Conservation (phyloP, 2,113 vertebrate species). For the Perca schrenkii region DNA sequence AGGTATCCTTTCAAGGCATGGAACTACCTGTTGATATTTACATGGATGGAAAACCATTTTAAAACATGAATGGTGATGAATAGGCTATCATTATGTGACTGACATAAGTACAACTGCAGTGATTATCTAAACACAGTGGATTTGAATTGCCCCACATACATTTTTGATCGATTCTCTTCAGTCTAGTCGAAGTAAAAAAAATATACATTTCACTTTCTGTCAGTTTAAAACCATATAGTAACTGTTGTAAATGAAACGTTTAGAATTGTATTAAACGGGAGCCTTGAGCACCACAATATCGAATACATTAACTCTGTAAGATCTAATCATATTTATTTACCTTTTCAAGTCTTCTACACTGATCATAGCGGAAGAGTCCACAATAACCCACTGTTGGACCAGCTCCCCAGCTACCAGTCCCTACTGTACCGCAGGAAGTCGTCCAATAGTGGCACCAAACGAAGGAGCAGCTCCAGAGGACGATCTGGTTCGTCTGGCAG, state of each 20-base stretch:
- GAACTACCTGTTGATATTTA: background rate
- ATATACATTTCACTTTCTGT: background rate
- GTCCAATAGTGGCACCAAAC: constrained; percentile 28
- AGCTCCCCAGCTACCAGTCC: constrained; percentile 93
- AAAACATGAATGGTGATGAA: background rate
- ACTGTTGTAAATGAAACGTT: background rate
- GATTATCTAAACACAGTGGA: background rate
- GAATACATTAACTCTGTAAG: background rate
- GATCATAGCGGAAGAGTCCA: constrained; percentile 62
- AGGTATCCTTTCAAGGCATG: background rate
- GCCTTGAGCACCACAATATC: background rate
- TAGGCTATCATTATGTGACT: background rate
- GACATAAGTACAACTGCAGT: background rate
- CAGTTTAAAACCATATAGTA: background rate
- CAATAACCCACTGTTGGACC: constrained; percentile 87
- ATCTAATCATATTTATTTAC: background rate
- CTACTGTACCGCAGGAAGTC: constrained; percentile 85
- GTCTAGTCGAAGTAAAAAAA: background rate
- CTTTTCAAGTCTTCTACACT: constrained; percentile 79
- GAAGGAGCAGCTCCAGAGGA: constrained; percentile 47
- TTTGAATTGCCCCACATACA: background rate
- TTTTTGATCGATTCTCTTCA: background rate
- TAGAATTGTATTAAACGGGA: background rate
- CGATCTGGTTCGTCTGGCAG: constrained; percentile 66
- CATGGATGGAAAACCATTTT: background rate